Conservation (phyloP, 2,888 invertebrate genomes). For the Gymnoscelis rufifasciata region DNA sequence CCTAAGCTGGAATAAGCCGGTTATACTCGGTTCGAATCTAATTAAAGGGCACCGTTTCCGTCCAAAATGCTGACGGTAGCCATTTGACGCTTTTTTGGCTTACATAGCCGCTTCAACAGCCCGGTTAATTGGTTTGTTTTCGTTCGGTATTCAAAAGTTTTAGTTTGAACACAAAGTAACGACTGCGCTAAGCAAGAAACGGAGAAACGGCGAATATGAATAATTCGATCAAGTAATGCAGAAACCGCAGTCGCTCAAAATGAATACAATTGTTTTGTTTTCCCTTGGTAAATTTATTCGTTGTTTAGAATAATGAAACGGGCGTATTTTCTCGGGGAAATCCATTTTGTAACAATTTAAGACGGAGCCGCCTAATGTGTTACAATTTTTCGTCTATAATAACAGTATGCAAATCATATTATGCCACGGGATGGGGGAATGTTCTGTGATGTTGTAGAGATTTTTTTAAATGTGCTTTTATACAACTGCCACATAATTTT, state of each 20-base stretch:
- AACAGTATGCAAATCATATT: slow-evolving; percentile 55
- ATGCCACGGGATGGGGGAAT: slow-evolving; percentile 25
- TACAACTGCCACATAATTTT: too few species aligned
- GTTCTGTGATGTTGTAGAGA: slow-evolving; percentile 22
- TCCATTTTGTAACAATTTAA: slow-evolving; percentile 73
- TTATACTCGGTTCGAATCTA: slow-evolving; percentile 74
- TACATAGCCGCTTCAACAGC: slow-evolving; percentile 53
- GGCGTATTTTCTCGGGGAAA: slow-evolving; percentile 67
- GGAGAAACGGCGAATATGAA: slow-evolving; percentile 53
- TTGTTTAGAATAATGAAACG: slow-evolving; percentile 76
- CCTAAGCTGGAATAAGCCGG: slow-evolving; percentile 75
- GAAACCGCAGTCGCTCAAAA: slow-evolving; percentile 67
- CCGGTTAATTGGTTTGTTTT: slow-evolving; percentile 62
- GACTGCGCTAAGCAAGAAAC: slow-evolving; percentile 33
- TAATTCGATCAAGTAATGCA: slow-evolving; percentile 73
- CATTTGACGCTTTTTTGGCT: slow-evolving; percentile 60
- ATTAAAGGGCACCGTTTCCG: slow-evolving; percentile 71
- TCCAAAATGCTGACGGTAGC: slow-evolving; percentile 72
- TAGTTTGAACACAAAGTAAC: slow-evolving; percentile 27
- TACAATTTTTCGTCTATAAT: slow-evolving; percentile 68
- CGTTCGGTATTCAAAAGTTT: slow-evolving; percentile 36
- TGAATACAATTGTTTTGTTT: slow-evolving; percentile 76
- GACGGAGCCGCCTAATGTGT: slow-evolving; percentile 64
- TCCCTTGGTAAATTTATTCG: slow-evolving; percentile 72
- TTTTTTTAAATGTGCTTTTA: slow-evolving; percentile 19